Conservation (phyloP, 1,140 invertebrate species). For the Macrotrachela quadricornifera region DNA sequence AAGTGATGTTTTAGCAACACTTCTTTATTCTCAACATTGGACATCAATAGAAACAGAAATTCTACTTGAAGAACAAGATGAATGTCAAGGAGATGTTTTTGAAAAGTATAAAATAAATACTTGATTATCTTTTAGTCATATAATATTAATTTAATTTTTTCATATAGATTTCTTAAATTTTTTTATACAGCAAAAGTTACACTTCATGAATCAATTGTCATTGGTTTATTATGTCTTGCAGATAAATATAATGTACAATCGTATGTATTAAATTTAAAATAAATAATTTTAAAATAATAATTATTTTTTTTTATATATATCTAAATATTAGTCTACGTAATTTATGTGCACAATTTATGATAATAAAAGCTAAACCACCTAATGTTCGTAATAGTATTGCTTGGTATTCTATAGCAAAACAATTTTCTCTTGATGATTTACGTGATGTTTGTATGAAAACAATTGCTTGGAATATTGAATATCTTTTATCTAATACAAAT, state of each 20-base stretch:
- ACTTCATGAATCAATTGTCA: constrained; percentile 18
- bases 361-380: constrained; percentile 20
- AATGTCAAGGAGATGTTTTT: constrained; percentile 8
- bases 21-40: constrained; percentile 24
- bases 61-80: constrained; percentile 14
- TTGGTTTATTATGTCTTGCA: constrained; percentile 28
- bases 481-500: constrained; percentile 14
- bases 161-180: constrained; percentile 21
- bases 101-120: too few relatives aligned
- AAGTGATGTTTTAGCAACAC: constrained; percentile 25
- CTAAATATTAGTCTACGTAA: constrained; percentile 15
- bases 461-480: constrained; percentile 27
- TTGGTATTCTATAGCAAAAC: constrained; percentile 29
- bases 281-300: too few relatives aligned
- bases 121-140: too few relatives aligned
- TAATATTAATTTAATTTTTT: too few relatives aligned
- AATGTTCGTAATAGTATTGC: constrained; percentile 21
- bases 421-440: constrained; percentile 18
- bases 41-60: constrained; percentile 9
- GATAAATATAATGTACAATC: constrained; percentile 30
- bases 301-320: too few relatives aligned
- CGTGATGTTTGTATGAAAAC: constrained; percentile 22
- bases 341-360: constrained; percentile 25
- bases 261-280: too few relatives aligned
- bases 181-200: constrained; percentile 26